Percentiles rank a stretch among this genome's conserved stretches.
Conservation (phyloP, 2,888 invertebrate species). For the Melieria crassipennis region DNA sequence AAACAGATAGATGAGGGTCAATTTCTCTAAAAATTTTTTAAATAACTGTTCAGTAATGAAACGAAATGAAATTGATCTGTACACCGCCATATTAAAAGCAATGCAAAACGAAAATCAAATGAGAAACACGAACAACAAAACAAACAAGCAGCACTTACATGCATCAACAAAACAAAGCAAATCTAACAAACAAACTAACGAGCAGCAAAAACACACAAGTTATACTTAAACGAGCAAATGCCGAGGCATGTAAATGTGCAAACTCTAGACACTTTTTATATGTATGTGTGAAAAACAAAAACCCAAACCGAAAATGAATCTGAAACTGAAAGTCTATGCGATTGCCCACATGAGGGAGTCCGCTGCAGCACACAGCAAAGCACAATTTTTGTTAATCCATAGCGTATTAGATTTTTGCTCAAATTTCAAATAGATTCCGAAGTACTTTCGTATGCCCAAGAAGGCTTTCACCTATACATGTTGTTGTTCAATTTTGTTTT, state of each 20-base stretch:
- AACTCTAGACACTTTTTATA: no score
- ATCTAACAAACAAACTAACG: background rate
- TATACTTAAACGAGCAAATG: background rate
- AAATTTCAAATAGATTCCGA: background rate
- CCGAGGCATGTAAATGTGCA: no score
- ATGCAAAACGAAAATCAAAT: constrained; percentile 4
- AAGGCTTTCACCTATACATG: no score
- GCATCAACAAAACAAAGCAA: constrained; percentile 1
- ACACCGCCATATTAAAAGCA: background rate
- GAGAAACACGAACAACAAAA: constrained; percentile 1
- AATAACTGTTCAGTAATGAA: background rate
- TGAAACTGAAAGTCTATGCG: no score
- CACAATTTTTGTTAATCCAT: constrained; percentile 10
- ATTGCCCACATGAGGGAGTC: no score
- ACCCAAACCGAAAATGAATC: background rate
- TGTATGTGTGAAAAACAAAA: background rate
- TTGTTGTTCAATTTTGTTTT: no score
- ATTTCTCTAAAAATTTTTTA: no score
- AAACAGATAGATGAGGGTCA: no score
- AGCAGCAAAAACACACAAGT: background rate
- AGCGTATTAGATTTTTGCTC: background rate
- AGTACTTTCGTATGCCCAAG: no score
- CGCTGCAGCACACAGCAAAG: background rate
- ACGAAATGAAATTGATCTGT: background rate
- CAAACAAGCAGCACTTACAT: constrained; percentile 5